These are phyloP conservation scores for Gallinago nigripennis DNA, from an alignment of 2,797 vertebrate species.

Conservation along the genomic window DNA sequence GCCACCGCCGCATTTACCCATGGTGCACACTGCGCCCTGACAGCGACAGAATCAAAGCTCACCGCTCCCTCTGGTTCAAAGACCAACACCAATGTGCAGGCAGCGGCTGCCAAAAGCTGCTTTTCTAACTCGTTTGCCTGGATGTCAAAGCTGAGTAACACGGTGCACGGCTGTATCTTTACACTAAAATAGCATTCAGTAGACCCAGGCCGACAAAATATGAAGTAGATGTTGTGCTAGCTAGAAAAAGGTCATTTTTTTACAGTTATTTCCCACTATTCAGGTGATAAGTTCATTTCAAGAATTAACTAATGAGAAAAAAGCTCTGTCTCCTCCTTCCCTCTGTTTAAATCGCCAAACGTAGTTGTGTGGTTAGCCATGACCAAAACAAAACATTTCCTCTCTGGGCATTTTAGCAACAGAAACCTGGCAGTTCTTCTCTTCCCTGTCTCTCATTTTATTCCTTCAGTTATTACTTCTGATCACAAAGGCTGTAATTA, in stretches of 20 bases:
- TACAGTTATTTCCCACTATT: neutral
- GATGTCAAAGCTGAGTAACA: neutral
- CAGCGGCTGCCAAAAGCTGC: neutral
- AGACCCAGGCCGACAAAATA: neutral
- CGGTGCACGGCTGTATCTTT: neutral
- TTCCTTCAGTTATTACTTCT: neutral
- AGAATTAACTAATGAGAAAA: neutral
- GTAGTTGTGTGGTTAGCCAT: neutral
- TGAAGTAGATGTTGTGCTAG: neutral
- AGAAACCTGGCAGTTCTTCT: neutral
- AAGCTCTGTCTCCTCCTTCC: neutral
- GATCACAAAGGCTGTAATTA: neutral
- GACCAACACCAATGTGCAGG: neutral
- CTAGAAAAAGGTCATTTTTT: neutral
- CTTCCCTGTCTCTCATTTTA: neutral
- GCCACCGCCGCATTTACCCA: neutral
- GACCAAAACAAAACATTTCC: neutral
- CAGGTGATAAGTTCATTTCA: neutral
- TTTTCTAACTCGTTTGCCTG: neutral
- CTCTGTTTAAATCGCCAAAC: neutral
- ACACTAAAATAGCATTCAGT: neutral
- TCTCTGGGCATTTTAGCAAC: neutral
- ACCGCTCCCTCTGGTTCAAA: neutral
- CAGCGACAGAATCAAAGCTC: neutral
- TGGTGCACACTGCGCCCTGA: accelerated